These are phyloP conservation scores for Dicycla oo DNA, from an alignment of 2,888 invertebrate species.

Conservation along the genomic window DNA sequence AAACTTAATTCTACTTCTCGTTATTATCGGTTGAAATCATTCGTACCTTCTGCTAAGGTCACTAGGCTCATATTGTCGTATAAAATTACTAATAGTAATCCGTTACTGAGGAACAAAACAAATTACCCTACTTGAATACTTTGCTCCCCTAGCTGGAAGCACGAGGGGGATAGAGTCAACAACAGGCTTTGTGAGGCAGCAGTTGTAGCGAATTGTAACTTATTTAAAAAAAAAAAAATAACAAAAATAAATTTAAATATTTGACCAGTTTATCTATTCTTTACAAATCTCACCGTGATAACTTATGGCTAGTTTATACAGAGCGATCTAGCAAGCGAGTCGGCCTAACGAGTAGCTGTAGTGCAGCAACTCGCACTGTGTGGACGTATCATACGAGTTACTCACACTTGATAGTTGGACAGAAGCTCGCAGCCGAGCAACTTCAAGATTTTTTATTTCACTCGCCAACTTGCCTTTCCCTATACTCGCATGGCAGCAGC, in stretches of 20 bases:
- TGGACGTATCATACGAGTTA: too few relatives aligned
- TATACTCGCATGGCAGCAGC: too few relatives aligned
- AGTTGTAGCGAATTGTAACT: constrained; percentile 52
- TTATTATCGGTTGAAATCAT: not conserved
- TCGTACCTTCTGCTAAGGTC: constrained; percentile 16
- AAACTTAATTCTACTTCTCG: not conserved
- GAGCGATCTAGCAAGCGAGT: too few relatives aligned
- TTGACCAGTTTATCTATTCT: not conserved
- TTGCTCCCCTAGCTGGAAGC: constrained; percentile 58
- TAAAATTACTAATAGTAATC: constrained; percentile 70
- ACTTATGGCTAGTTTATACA: too few relatives aligned
- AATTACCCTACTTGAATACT: constrained; percentile 79
- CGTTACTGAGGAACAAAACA: constrained; percentile 73
- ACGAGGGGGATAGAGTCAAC: constrained; percentile 68
- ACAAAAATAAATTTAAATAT: not conserved
- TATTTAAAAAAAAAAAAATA: not conserved
- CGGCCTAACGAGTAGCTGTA: too few relatives aligned
- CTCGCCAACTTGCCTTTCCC: too few relatives aligned
- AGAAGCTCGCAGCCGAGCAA: too few relatives aligned
- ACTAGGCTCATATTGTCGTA: constrained; percentile 44
- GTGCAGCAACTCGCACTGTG: too few relatives aligned
- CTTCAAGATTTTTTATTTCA: too few relatives aligned
- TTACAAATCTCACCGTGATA: too few relatives aligned
- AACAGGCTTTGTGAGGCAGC: constrained; percentile 45
- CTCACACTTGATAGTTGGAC: too few relatives aligned